Conservation (phyloP, 2,797 vertebrate species). For the Simalia tracyae region DNA sequence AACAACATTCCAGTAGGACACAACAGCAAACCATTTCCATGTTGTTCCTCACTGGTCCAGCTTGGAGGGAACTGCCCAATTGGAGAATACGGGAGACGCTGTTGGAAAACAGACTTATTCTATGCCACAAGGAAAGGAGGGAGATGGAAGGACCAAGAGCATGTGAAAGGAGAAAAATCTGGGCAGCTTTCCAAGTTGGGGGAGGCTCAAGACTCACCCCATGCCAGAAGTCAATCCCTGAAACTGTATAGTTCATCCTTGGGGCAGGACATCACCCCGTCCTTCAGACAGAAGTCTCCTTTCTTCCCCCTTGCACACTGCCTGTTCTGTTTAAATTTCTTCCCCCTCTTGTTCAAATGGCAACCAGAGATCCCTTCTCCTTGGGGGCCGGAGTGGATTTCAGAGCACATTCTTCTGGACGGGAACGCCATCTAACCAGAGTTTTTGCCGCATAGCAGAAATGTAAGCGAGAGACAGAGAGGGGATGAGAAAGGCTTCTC, state of each 20-base stretch:
- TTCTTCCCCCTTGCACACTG: constrained; percentile 59
- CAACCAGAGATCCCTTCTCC: not conserved
- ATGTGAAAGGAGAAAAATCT: not conserved
- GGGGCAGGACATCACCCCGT: not conserved
- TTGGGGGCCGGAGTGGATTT: not conserved
- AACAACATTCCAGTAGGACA: not conserved
- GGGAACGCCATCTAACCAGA: not conserved
- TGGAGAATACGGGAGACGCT: not conserved
- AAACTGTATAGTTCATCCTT: not conserved
- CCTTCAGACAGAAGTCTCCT: constrained; percentile 48
- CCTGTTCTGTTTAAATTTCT: constrained; percentile 49
- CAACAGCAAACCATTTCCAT: not conserved
- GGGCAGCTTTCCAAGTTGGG: not conserved
- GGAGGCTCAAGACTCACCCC: not conserved
- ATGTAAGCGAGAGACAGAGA: not conserved
- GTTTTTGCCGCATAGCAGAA: not conserved
- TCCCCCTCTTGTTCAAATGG: not conserved
- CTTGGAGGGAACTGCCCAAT: no score
- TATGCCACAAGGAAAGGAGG: not conserved
- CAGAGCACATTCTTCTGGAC: constrained; percentile 35
- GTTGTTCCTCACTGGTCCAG: not conserved
- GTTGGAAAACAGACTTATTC: not conserved
- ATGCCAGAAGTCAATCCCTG: not conserved
- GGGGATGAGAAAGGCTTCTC: not conserved
- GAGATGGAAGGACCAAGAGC: not conserved